Evolutionary conservation across 2,888 invertebrate species (phyloP).

Genomic region (Pinctada fucata): DNA sequence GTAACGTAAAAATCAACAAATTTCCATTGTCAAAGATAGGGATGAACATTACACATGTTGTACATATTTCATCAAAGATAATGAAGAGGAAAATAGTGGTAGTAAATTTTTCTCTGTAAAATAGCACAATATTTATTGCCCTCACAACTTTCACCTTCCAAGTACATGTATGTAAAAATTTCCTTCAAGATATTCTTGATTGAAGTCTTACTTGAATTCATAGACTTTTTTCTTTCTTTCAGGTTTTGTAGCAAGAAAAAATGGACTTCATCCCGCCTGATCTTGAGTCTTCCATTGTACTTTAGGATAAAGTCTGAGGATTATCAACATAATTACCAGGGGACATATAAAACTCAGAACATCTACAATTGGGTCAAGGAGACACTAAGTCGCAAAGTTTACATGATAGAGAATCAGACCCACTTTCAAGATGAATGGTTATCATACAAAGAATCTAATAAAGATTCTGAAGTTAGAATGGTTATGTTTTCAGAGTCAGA

Average conservation of each 20-base stretch:
- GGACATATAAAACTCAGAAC: slow-evolving; percentile 69
- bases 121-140: too few relatives aligned
- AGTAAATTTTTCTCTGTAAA: too few relatives aligned
- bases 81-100: too few relatives aligned
- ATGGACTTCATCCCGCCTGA: slow-evolving; percentile 78
- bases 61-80: too few relatives aligned
- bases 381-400: slow-evolving; percentile 77
- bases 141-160: too few relatives aligned
- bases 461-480: slow-evolving; percentile 72
- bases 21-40: too few relatives aligned
- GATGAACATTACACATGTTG: too few relatives aligned
- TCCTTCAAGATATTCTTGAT: too few relatives aligned
- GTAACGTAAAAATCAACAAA: too few relatives aligned
- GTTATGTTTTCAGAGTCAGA: slow-evolving; percentile 77
- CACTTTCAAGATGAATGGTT: slow-evolving; percentile 75
- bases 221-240: slow-evolving; percentile 48
- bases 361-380: slow-evolving; percentile 78
- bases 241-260: slow-evolving; percentile 78
- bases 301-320: slow-evolving; percentile 78
- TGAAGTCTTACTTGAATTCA: too few relatives aligned
- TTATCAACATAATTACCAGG: slow-evolving; percentile 73
- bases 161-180: too few relatives aligned
- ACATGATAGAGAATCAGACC: slow-evolving; percentile 68
- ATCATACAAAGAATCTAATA: slow-evolving; percentile 54
- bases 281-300: slow-evolving; percentile 78